Evolutionary conservation across 2,888 invertebrate genomes (phyloP).

Genomic region (Aspidiotus destructor): DNA sequence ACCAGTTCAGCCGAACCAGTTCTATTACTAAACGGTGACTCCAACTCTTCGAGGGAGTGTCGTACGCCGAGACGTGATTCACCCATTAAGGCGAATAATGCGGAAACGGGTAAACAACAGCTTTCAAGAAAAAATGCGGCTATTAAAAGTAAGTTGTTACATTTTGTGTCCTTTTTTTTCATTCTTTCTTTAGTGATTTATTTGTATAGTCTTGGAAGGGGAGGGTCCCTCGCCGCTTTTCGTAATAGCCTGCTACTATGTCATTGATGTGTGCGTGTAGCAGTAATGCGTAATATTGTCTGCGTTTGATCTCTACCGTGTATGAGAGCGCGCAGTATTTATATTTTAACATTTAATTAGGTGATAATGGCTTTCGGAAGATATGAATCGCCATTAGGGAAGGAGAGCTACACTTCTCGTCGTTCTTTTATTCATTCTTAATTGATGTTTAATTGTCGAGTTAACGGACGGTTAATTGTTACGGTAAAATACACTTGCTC

Average conservation of each 20-base stretch:
- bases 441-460: conserved; percentile 4
- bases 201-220: not conserved
- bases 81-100: conserved; percentile 27
- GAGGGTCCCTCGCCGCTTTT: not conserved
- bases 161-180: not conserved
- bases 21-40: conserved; percentile 19
- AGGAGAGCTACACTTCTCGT: not conserved
- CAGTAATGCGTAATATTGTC: too few species aligned
- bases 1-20: conserved; percentile 21
- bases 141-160: conserved; percentile 21
- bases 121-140: conserved; percentile 29
- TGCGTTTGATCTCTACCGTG: too few species aligned
- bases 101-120: conserved; percentile 22
- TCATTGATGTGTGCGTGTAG: too few species aligned
- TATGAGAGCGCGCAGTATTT: not conserved
- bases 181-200: not conserved
- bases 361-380: conserved; percentile 19
- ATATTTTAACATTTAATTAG: conserved; percentile 27
- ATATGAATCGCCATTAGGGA: not conserved
- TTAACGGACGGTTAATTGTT: conserved; percentile 4
- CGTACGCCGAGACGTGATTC: conserved; percentile 28
- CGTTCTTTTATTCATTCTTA: not conserved
- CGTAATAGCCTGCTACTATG: too few species aligned
- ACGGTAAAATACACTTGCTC: not conserved
- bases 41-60: conserved; percentile 29